Conservation (phyloP, 2,888 invertebrate species). For the Cloeon dipterum region DNA sequence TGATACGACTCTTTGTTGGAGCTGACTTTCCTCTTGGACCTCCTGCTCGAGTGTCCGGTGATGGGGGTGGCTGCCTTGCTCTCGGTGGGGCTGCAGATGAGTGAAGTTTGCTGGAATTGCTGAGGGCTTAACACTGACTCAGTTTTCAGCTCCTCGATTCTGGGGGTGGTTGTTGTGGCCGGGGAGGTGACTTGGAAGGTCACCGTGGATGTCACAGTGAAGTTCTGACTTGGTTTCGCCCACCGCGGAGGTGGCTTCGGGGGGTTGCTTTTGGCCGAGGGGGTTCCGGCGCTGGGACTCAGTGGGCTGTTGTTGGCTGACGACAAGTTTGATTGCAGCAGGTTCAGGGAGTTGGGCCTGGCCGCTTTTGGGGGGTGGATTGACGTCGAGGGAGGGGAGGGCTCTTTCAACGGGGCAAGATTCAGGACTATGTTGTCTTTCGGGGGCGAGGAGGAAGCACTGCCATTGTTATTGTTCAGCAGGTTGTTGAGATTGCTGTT, state of each 20-base stretch:
- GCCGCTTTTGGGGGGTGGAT: constrained; percentile 17
- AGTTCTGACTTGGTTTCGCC: constrained; percentile 60
- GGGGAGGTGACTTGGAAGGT: constrained; percentile 51
- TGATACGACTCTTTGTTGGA: constrained; percentile 21
- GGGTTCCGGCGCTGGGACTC: constrained; percentile 7
- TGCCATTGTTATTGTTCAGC: constrained; percentile 11
- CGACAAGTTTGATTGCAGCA: constrained; percentile 27
- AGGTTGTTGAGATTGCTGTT: constrained; percentile 10
- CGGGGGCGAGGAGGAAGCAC: constrained; percentile 14
- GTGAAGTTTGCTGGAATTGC: constrained; percentile 22
- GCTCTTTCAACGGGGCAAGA: constrained; percentile 32
- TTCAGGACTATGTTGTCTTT: constrained; percentile 45
- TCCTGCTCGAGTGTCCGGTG: too few species aligned
- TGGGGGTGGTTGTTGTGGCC: too few species aligned
- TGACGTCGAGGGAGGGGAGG: constrained; percentile 6
- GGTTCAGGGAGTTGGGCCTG: constrained; percentile 61
- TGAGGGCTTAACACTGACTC: constrained; percentile 17
- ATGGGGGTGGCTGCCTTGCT: constrained; percentile 18
- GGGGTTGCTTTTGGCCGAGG: constrained; percentile 6
- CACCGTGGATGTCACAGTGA: constrained; percentile 68
- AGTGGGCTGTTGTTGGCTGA: not conserved
- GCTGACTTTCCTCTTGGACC: constrained; percentile 15
- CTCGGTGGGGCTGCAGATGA: constrained; percentile 15
- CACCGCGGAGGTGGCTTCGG: constrained; percentile 69
- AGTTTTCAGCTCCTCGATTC: too few species aligned